Evolutionary conservation across 2,888 invertebrate genomes (phyloP).

Genomic region (Dryocosmus kuriphilus): DNA sequence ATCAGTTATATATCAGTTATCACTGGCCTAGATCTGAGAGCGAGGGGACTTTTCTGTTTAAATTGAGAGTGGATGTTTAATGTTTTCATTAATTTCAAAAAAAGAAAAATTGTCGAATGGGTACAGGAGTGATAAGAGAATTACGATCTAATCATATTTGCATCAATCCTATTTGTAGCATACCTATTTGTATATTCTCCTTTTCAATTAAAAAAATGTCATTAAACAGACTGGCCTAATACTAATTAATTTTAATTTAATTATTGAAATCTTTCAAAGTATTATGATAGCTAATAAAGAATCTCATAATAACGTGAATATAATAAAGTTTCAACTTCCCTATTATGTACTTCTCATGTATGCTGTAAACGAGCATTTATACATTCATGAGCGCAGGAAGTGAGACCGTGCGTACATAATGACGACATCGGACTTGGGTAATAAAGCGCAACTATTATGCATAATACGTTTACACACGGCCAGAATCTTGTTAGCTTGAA

Average conservation of each 20-base stretch:
- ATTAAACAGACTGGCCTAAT: too few relatives aligned
- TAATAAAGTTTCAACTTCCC: not conserved
- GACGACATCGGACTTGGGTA: conserved; percentile 46
- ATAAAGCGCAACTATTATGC: conserved; percentile 53
- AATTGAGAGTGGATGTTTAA: conserved; percentile 6
- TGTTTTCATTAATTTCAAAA: conserved; percentile 14
- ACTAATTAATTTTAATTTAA: too few relatives aligned
- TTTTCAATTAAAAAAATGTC: too few relatives aligned
- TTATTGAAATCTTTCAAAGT: too few relatives aligned
- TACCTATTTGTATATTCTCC: too few relatives aligned
- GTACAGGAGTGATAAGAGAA: not conserved
- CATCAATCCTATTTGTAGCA: not conserved
- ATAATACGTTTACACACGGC: conserved; percentile 55
- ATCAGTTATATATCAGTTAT: conserved; percentile 34
- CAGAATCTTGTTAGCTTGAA: conserved; percentile 56
- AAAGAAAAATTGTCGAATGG: not conserved
- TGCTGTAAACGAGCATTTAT: not conserved
- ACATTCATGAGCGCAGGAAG: not conserved
- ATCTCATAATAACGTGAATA: not conserved
- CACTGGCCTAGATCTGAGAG: conserved; percentile 22
- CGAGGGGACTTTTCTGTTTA: conserved; percentile 13
- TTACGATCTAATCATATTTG: not conserved
- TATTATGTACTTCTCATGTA: not conserved
- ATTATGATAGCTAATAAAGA: not conserved
- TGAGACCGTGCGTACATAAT: not conserved